Base-by-base conservation (phyloP, 2,113 vertebrate species). In the rabbit (Oryctolagus cuniculus) region DNA sequence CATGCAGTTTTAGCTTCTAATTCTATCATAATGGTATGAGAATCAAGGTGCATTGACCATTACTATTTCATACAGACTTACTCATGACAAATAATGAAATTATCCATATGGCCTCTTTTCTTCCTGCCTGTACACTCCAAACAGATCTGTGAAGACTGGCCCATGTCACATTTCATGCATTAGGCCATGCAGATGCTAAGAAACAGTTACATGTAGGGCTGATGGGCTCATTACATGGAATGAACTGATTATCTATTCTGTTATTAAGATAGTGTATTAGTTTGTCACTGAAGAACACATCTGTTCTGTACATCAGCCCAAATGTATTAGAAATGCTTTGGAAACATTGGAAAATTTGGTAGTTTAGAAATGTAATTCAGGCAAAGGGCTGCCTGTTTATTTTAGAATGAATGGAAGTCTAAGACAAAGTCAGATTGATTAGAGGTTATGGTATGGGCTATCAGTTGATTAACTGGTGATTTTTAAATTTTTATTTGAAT, bases 1-100 rank as follows among this genome's bases (percentile, higher is more conserved):
- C 78, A 58, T 63, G 49, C 94, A 89, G 25, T 90, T 97, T 94
- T 93, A 93, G 58, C n/a, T 81, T 96, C 6, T 92, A 25, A 83
- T 85, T 96, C 72, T 83, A 63, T 88, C 74, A 31, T 34, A 12
- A 53, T 61, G 25, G 21, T 85, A 80, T 51, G 34, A 84, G 61
- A 92, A 61, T 44, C 80, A 80, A 72, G 38, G 24, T 64, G 12
- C 53, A 31, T 51, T 44, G 69, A 24, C 2, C 19, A 82, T 53
- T 55, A 69, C 58, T 58, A 85, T 49, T 3, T 73, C 27, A 29
- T 27, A 16, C 0, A 38, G 29, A 87, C 10, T 55, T 25, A 58
- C 12, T 81, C 22, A n/a, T 69, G 51, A 73, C 21, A 16, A 92
- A 88, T 15, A 80, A 5, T 3, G 7, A 82, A 75, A 36, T 36